Conservation (phyloP, 2,888 invertebrate genomes). For the Stictocephala bisonia region DNA sequence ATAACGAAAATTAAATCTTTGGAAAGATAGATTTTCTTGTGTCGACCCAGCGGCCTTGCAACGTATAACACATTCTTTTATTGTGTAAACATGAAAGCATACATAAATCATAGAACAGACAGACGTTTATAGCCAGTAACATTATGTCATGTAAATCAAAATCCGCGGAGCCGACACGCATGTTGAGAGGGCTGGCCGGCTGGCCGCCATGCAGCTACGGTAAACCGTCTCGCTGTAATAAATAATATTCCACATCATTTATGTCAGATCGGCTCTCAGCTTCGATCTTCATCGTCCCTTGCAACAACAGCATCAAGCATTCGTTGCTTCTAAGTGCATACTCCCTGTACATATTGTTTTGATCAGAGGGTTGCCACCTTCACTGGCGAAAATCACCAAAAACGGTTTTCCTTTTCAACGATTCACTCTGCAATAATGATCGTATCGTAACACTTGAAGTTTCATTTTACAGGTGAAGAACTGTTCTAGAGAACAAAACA, state of each 20-base stretch:
- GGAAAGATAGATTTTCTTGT: too few species aligned
- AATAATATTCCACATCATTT: constrained; percentile 13
- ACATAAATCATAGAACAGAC: constrained; percentile 33
- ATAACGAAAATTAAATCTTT: constrained; percentile 34
- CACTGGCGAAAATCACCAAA: too few species aligned
- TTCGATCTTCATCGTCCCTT: constrained; percentile 20
- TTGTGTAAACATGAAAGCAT: constrained; percentile 23
- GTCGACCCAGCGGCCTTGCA: neutral
- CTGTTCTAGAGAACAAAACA: too few species aligned
- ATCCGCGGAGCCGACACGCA: neutral
- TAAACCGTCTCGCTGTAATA: neutral
- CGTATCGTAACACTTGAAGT: too few species aligned
- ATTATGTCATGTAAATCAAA: constrained; percentile 40
- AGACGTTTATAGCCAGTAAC: constrained; percentile 33
- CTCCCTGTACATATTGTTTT: too few species aligned
- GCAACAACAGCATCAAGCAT: too few species aligned
- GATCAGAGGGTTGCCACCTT: too few species aligned
- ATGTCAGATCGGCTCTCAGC: constrained; percentile 14
- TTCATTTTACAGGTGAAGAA: too few species aligned
- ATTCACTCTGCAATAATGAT: too few species aligned
- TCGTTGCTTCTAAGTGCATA: too few species aligned
- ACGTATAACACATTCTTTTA: constrained; percentile 36
- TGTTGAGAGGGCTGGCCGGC: neutral
- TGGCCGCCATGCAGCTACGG: neutral
- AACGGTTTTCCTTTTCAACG: too few species aligned